Evolutionary conservation across 1,140 invertebrate species (phyloP), one percentile per base, ranked within the genome.

Genomic region (Zaprionus inermis): DNA sequence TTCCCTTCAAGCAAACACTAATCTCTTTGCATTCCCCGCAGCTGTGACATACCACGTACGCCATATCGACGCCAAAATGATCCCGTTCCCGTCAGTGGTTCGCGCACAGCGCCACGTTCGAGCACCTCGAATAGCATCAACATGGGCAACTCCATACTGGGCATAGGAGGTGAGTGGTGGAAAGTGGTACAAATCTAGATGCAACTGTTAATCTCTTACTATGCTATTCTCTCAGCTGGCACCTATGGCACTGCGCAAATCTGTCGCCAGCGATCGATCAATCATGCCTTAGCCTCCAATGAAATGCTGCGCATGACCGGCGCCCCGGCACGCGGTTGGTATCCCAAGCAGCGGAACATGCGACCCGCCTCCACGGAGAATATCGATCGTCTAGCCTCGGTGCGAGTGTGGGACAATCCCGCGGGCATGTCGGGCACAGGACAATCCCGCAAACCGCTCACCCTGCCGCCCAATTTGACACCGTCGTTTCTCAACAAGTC

Each of bases 401-500:
- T 92, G 59, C 84, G 93, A 57, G 89, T 92, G 76, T 94, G 81
- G 93, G 93, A 86, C 82, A 90, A 82, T 78, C 78, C 88, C 34
- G 64, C 88, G 1, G 91, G 81, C 7, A 91, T 92, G 91, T 82
- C 91, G 16, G 91, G 91, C 41, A 90, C 85, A 0, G 91, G 91
- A 11, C 85, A 90, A 38, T 92, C 93, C 1, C 92, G 94, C 24
- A 97, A 97, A 89, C 96, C 96, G 1, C 92, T 96, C 34, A 97
- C 96, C 16, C 93, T 97, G 71, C 96, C 96, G 24, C 96, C 96
- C 52, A 97, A 97, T 93, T 93, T 97, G 78, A 97, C 96, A 66
- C 95, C 95, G 76, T 97, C 97, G 92, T 97, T 97, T 93, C 96
- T 97, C 93, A 96, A 96, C 88, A 96, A 96, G 93, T 97, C 96